These are phyloP conservation scores for Drosophila nigritarsus DNA, from an alignment of 2,888 invertebrate genomes.

Conservation along the genomic window DNA sequence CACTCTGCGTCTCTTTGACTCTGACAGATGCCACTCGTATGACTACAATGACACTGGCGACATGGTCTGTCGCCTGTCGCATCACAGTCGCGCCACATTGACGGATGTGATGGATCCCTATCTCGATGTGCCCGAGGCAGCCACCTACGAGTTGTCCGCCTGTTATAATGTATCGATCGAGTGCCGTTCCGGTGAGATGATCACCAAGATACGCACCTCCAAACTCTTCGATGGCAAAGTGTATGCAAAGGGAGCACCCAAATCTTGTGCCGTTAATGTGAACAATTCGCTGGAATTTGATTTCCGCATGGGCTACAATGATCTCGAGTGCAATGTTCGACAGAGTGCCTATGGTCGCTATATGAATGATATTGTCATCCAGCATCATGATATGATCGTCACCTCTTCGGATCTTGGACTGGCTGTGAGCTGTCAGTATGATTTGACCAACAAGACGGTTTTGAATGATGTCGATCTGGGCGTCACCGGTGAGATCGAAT, in stretches of 20 bases:
- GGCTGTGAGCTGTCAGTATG: slow-evolving; percentile 97
- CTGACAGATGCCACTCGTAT: slow-evolving; percentile 93
- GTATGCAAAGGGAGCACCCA: slow-evolving; percentile 96
- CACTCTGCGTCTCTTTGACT: background rate
- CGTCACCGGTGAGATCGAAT: slow-evolving; percentile 94
- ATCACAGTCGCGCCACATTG: slow-evolving; percentile 94
- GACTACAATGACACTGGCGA: slow-evolving; percentile 97
- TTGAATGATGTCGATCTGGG: slow-evolving; percentile 96
- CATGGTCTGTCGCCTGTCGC: slow-evolving; percentile 95
- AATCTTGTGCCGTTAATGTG: slow-evolving; percentile 95
- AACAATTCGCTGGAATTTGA: slow-evolving; percentile 95
- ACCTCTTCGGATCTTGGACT: slow-evolving; percentile 97
- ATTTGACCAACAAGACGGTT: slow-evolving; percentile 96
- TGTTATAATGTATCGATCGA: slow-evolving; percentile 97
- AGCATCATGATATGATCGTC: slow-evolving; percentile 97
- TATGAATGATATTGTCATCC: slow-evolving; percentile 96
- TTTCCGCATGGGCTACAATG: slow-evolving; percentile 95
- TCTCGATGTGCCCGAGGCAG: slow-evolving; percentile 94
- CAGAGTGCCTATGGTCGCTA: slow-evolving; percentile 93
- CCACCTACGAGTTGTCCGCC: slow-evolving; percentile 95
- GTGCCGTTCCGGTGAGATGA: slow-evolving; percentile 96
- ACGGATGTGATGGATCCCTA: slow-evolving; percentile 95
- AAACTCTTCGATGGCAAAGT: slow-evolving; percentile 97
- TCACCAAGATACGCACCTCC: slow-evolving; percentile 95
- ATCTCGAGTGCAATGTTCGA: slow-evolving; percentile 95